Base-by-base conservation (phyloP, 2,113 vertebrate genomes). In the Arenaria interpres region DNA sequence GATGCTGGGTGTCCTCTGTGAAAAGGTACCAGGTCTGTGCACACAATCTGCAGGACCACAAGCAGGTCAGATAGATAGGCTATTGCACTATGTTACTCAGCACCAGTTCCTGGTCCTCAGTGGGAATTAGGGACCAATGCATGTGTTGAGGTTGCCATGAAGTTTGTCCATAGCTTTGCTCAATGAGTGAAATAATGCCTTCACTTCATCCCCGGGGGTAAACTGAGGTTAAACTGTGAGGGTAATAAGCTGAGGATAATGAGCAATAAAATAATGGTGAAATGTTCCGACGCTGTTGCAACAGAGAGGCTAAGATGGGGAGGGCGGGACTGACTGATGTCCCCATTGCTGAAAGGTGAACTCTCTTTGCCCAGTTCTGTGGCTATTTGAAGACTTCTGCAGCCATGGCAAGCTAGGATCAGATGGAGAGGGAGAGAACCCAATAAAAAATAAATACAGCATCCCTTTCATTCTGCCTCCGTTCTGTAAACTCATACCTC, bases 251-350 rank as follows among this genome's bases (percentile, higher is more conserved):
- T 50, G 60, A 74, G 19, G 22, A 20, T 78, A 93, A 91, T 19
- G 45, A 87, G 37, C 39, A 77, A 66, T 84, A 78, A 87, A 91
- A 95, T 63, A 74, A 67, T 92, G 56, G 74, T 82, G 93, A 95
- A 93, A 93, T 76, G 17, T 84, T 81, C 73, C 4, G 3, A 14
- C 39, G 43, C 33, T 87, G 30, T 78, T 89, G 87, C 80, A 94
- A 89, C 35, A 93, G 72, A 57, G 41, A 87, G 33, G 27, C 22
- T 74, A 18, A 88, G 25, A 56, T 35, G 35, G 24, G 41, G 28
- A 90, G 23, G 22, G 48, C 79, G 84, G 60, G 69, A 20, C 32
- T 90, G 63, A 57, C 41, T 76, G 54, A 73, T 86, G 73, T 64
- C 73, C 35, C 28, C 12, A 19, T 35, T 37, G 50, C 83, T 79